Evolutionary conservation across 2,797 vertebrate genomes (phyloP), one percentile per base, ranked within the genome.

Genomic region (Pseudomugil gertrudae): DNA sequence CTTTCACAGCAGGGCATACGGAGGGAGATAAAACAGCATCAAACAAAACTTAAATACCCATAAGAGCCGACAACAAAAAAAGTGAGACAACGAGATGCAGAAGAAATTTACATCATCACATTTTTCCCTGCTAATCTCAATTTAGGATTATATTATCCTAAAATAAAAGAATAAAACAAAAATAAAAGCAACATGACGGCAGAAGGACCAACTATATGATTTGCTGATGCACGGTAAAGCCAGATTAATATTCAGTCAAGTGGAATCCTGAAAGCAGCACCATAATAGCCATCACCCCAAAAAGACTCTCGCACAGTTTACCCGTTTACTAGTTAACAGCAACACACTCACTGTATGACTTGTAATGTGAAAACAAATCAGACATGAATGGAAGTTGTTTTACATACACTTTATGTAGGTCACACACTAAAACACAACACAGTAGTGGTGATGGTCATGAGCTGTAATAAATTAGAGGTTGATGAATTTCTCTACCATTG

Each of bases 381-480:
- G 6, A 30, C 9, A 30, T 30, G 40, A 27, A 11, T 33, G 19
- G 33, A 60, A 60, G 29, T 36, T 53, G 21, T 24, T 4, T 66
- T 11, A 51, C 23, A 13, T n/a, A 33, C 9, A 11, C 2, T n/a
- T 21, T 24, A 57, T 38, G 59, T 23, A 17, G 10, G 45, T 43
- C 21, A 57, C 55, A 57, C 51, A 63, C 38, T 9, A 27, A 68
- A 13, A 75, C 50, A 29, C 38, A 15, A 15, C 51, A 54, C 66
- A 38, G 57, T 45, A 11, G 38, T 27, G 62, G 26, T 57, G 57
- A 61, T 79, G 68, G 71, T 79, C 69, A 73, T 54, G 66, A 70
- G 61, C 58, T 65, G 70, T 82, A 73, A 84, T 87, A 66, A 82
- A 87, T 76, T 61, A 74, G 66, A 77, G 69, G 68, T 69, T 52